Percentiles rank a stretch among this genome's conserved stretches.
phyloP scores from a whole-genome alignment of 2,888 invertebrate genomes.

The Diarsia mendica region DNA sequence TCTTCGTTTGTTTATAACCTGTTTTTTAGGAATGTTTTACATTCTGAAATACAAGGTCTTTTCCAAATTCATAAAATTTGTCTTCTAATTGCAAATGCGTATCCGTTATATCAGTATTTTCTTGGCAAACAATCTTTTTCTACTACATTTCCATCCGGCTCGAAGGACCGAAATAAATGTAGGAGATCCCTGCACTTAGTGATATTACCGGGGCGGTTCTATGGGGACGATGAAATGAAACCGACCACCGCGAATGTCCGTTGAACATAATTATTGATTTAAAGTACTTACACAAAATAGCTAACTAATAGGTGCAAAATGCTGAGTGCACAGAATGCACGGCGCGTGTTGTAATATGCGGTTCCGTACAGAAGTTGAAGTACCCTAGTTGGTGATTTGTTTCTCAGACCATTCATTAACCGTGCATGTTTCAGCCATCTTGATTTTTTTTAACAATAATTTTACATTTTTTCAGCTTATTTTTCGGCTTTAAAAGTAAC shows the following conservation, averaged over 20 bases:
- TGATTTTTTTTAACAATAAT: not conserved
- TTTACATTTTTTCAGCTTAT: not conserved
- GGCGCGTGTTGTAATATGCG: no score
- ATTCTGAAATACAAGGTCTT: not conserved
- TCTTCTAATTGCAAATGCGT: not conserved
- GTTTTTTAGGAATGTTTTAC: not conserved
- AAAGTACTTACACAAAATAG: no score
- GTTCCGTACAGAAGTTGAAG: constrained; percentile 3
- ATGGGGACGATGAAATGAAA: no score
- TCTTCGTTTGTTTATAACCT: not conserved
- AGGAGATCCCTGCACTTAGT: no score
- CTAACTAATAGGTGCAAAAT: no score
- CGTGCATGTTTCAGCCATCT: not conserved
- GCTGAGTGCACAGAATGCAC: no score
- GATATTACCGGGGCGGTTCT: no score
- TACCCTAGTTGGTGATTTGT: not conserved
- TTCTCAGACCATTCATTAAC: not conserved
- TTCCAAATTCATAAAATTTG: not conserved
- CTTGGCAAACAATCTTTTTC: not conserved
- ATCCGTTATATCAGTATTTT: not conserved
- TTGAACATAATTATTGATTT: no score
- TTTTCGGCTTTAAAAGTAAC: not conserved
- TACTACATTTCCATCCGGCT: not conserved
- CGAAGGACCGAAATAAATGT: no score
- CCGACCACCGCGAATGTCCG: no score